Evolutionary conservation across 1,140 invertebrate species (phyloP), one percentile per base, ranked within the genome.

Genomic region (Adelges cooleyi): DNA sequence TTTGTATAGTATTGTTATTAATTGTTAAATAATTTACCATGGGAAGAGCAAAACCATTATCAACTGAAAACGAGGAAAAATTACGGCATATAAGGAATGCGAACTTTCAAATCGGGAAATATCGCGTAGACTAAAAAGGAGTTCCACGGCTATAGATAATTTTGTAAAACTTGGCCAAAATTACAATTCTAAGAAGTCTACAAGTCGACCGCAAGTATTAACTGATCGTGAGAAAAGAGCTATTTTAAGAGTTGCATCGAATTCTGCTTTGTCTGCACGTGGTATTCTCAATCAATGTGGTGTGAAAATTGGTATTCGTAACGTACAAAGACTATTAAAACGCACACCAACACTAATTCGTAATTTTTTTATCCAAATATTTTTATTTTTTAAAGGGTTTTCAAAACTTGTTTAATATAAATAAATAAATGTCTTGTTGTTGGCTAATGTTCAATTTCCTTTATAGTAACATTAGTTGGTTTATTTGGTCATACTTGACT

Each of bases 401-500:
- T n/a, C n/a, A n/a, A n/a, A n/a, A n/a, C n/a, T n/a, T n/a, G n/a
- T n/a, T n/a, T n/a, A n/a, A n/a, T n/a, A n/a, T n/a, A n/a, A n/a
- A n/a, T n/a, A n/a, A n/a, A n/a, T n/a, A n/a, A n/a, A n/a, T n/a
- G n/a, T n/a, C n/a, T n/a, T n/a, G n/a, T n/a, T n/a, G n/a, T n/a
- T n/a, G n/a, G n/a, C n/a, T n/a, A n/a, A n/a, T 56, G 53, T 44
- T 56, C 38, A 10, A 56, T 56, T 27, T 59, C 54, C 3, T 59
- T 59, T 17, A 15, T 22, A 46, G 0, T 27, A 1, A 46, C 9
- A 44, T 44, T 46, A 1, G 42, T 0, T 23, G 20, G 23, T 44
- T 42, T 44, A 25, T 56, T 18, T 17, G 27, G 33, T 6, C 50
- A 18, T 8, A 36, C 29, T 52, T 52, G 50, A 10, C 13, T 9